Base-by-base conservation (phyloP, 2,888 invertebrate species). In the Plusia festucae region DNA sequence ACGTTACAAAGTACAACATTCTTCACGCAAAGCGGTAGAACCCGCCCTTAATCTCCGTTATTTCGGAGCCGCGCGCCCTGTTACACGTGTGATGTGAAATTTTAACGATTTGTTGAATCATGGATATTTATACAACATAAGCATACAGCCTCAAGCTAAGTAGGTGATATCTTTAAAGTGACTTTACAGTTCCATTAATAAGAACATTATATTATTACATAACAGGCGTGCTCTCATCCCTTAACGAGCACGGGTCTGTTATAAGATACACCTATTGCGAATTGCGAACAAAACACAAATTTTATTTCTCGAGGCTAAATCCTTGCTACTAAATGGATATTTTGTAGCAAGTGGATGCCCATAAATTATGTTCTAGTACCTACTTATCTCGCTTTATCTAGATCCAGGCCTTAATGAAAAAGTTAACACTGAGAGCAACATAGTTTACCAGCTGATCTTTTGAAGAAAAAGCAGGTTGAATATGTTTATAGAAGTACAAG, bases 81-180 rank as follows among this genome's bases (percentile, higher is more conserved):
- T 58, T 62, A 62, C 30, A 52, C 53, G 53, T 53, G 67, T 57
- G 64, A 76, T 65, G 60, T 68, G 52, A 76, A 73, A 70, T 68
- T 70, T 73, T 77, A 77, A 77, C 65, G 70, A 68, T 73, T 76
- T 73, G 63, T 54, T 55, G 67, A 70, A 62, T 66, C 62, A 52
- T 53, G 27, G 53, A 61, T 66, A 53, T 65, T 64, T 63, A 68
- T 52, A 66, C 53, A 60, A 66, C 49, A 49, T 44, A 60, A 60
- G 61, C 16, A 34, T 60, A 66, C 27, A 62, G 56, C 60, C 59
- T 64, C 34, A 52, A 55, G 55, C 46, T 68, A 13, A 52, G 20
- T 34, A 13, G 15, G 32, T 27, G 40, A 64, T 64, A 69, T 61
- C 60, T 69, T 69, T 73, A 52, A 68, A 60, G 68, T 64, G 52